Evolutionary conservation across 2,797 vertebrate genomes (phyloP), one percentile per base, ranked within the genome.

Genomic region (Cottoperca gobio): DNA sequence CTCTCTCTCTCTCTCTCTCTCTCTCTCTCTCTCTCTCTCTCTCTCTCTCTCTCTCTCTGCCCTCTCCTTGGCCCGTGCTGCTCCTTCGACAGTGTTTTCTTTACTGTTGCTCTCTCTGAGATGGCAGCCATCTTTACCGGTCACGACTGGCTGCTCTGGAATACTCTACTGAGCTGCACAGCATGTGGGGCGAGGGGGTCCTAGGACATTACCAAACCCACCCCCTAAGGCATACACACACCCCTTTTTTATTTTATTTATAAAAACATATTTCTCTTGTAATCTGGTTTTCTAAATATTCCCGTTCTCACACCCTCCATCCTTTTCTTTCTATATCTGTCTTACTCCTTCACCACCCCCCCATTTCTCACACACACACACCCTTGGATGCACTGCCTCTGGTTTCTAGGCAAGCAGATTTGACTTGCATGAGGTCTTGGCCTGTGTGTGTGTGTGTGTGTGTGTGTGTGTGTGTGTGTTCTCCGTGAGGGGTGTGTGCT

Each of bases 391-490:
- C 43, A 37, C 68, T 73, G 73, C 81, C 64, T 89, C 66, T 61
- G 72, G 82, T 89, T 89, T 89, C 72, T 77, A 89, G 62, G 85
- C 85, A 40, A 74, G 81, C 76, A 82, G 83, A 94, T 95, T 91
- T 42, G 21, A 90, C 43, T 89, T 91, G 88, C 91, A 88, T 90
- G 89, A 94, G 89, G 81, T 91, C 85, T 73, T 86, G 88, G 83
- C 86, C 89, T 87, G 75, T 72, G 60, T 55, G 77, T 73, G 84
- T 74, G 86, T 75, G 74, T 66, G 68, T 75, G 68, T 55, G 78
- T 74, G 76, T 69, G 46, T 82, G 74, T 68, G 74, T 48, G 79
- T 78, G 81, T 76, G 61, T 70, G 54, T 76, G 73, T 66, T 73
- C 62, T 49, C 45, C n/a, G 43, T 59, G 75, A n/a, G 13, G 68